Percentiles rank a stretch among this genome's conserved stretches.
These are phyloP conservation scores for Amphimedon queenslandica DNA, from an alignment of 37 sponge, comb jelly and placozoan genomes.

Conservation along the genomic window DNA sequence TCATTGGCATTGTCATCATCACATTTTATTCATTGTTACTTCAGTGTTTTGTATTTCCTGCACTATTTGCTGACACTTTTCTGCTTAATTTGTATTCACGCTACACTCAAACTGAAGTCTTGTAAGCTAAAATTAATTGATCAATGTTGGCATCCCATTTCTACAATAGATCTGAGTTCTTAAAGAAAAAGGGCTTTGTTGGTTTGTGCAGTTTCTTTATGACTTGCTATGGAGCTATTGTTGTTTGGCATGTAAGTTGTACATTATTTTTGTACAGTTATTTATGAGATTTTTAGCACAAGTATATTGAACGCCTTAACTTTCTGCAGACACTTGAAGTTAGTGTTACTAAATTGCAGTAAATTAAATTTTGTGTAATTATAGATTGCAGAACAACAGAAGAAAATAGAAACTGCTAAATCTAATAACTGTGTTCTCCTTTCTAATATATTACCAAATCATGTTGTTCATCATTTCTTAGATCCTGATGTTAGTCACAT, in stretches of 20 bases:
- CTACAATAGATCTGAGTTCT: background rate
- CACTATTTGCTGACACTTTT: background rate
- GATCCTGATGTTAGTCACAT: constrained; percentile 9
- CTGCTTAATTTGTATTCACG: background rate
- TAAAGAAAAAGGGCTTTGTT: background rate
- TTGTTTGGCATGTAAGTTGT: too few relatives aligned
- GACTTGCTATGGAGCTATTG: too few relatives aligned
- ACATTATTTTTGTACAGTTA: too few relatives aligned
- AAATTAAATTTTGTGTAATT: background rate
- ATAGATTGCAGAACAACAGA: background rate
- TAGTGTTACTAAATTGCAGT: background rate
- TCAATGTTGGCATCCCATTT: background rate
- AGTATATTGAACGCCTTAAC: background rate
- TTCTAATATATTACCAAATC: constrained; percentile 60
- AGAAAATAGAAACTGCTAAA: background rate
- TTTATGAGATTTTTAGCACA: background rate
- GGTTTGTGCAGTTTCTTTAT: background rate
- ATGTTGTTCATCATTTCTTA: constrained; percentile 72
- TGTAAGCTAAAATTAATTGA: background rate
- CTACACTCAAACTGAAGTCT: background rate
- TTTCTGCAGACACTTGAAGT: background rate
- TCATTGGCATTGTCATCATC: constrained; percentile 15
- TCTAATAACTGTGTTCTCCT: constrained; percentile 33
- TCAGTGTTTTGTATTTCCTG: background rate
- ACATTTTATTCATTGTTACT: constrained; percentile 1